These are phyloP conservation scores for Caenorhabditis tropicalis DNA, from an alignment of 1,140 invertebrate genomes.

Conservation along the genomic window DNA sequence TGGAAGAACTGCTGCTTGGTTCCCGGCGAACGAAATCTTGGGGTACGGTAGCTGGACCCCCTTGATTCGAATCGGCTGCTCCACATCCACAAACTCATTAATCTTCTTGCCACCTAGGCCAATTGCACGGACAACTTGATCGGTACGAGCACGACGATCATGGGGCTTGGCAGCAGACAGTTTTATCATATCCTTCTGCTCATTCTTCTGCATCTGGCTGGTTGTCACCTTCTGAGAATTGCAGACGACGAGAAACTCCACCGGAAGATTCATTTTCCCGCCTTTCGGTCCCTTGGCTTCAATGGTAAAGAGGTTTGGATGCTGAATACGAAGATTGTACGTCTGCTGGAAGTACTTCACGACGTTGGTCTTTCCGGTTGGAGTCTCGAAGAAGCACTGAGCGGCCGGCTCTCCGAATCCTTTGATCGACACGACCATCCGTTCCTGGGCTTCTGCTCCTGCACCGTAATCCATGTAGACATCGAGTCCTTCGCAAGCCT, in stretches of 20 bases:
- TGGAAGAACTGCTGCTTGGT: not conserved
- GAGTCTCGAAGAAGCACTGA: not conserved
- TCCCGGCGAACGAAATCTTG: not conserved
- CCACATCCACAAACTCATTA: not conserved
- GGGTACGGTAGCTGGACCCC: not conserved
- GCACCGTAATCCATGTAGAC: not conserved
- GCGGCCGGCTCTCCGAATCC: not conserved
- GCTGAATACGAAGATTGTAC: not conserved
- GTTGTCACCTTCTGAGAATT: not conserved
- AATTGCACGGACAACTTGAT: not conserved
- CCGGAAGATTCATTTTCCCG: not conserved
- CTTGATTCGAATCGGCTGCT: not conserved
- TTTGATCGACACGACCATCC: not conserved
- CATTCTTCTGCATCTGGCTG: not conserved
- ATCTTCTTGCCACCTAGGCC: not conserved
- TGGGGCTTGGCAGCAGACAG: not conserved
- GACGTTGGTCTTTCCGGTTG: not conserved
- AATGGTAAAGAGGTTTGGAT: not conserved
- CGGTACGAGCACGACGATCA: not conserved
- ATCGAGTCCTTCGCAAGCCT: not conserved
- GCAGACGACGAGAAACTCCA: not conserved
- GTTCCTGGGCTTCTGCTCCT: not conserved
- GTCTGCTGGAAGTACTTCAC: not conserved
- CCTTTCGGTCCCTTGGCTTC: not conserved
- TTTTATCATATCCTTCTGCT: not conserved